Percentiles rank a stretch among this genome's conserved stretches.
Conservation (phyloP, 2,888 invertebrate genomes). For the Liodrosophila aerea region DNA sequence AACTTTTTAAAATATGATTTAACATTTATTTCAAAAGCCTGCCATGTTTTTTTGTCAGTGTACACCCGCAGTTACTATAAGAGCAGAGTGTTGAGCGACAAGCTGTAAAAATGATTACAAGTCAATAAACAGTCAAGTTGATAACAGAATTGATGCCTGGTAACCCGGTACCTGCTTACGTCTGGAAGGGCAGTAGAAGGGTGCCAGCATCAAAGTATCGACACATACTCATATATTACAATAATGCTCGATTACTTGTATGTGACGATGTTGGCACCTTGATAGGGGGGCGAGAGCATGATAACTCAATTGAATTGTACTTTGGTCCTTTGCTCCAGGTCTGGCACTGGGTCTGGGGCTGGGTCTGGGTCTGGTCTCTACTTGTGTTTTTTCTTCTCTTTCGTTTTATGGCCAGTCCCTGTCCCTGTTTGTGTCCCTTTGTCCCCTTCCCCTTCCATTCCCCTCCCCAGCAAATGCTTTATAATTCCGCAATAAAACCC, state of each 20-base stretch:
- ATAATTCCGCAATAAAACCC: conserved; percentile 49
- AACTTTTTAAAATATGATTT: no score
- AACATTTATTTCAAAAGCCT: no score
- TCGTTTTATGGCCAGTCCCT: conserved; percentile 37
- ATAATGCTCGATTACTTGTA: neutral
- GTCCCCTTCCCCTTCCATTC: no score
- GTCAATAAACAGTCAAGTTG: conserved; percentile 33
- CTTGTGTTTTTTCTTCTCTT: conserved; percentile 3
- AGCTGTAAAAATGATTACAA: conserved; percentile 43
- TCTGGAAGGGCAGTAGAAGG: no score
- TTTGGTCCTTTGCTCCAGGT: conserved; percentile 6
- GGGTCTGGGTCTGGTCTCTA: no score
- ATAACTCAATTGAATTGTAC: conserved; percentile 49
- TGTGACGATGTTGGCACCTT: conserved; percentile 17
- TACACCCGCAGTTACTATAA: no score
- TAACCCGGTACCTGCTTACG: no score
- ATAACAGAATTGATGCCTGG: conserved; percentile 8
- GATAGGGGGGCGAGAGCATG: conserved; percentile 9
- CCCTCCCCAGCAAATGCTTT: conserved; percentile 30
- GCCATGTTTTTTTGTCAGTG: no score
- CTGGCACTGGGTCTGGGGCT: no score
- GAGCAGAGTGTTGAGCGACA: neutral
- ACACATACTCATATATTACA: neutral
- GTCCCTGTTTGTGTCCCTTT: no score
- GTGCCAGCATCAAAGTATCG: neutral